Conservation (phyloP, 2,113 vertebrate genomes). For the Acrocephalus arundinaceus region DNA sequence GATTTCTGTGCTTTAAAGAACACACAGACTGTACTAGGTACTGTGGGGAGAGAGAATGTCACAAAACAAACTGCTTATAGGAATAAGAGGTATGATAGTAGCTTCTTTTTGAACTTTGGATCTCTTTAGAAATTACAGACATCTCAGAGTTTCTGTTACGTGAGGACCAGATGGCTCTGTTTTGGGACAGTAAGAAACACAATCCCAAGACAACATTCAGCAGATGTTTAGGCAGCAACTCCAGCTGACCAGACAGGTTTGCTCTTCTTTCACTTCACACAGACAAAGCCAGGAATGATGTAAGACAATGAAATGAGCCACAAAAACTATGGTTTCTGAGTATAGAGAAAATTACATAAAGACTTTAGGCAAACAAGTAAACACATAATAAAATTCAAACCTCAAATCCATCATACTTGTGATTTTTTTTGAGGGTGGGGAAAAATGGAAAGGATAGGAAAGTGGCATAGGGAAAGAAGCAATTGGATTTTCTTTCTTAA, state of each 20-base stretch:
- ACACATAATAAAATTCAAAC: neutral
- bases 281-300: neutral
- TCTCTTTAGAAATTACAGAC: neutral
- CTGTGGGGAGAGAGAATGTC: neutral
- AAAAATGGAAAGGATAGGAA: neutral
- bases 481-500: neutral
- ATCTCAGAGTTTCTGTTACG: neutral
- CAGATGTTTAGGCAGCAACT: neutral
- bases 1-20: neutral
- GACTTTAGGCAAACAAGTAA: neutral
- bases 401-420: neutral
- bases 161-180: neutral
- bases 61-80: neutral
- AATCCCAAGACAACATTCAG: neutral
- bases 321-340: neutral
- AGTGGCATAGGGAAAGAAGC: neutral
- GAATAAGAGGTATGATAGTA: neutral
- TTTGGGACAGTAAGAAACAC: neutral
- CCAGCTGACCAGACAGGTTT: conserved; percentile 1
- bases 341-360: neutral
- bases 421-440: accelerated
- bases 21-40: neutral
- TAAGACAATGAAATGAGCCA: neutral
- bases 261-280: neutral
- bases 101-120: neutral